Conservation (phyloP, 2,888 invertebrate genomes). For the Callyntrura sp. region DNA sequence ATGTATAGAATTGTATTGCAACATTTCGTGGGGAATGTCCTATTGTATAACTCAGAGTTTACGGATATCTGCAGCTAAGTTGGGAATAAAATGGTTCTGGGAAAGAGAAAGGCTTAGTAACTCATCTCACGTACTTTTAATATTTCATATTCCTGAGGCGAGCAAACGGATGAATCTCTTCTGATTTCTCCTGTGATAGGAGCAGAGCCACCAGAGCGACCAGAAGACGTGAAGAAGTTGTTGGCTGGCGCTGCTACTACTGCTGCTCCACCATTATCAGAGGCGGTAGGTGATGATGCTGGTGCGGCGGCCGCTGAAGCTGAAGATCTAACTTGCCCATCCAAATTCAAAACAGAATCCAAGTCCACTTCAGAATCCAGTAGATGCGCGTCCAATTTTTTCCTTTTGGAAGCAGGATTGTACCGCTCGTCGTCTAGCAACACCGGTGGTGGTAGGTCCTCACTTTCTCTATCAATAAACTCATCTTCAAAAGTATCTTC, state of each 20-base stretch:
- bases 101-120: constrained; percentile 50
- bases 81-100: background rate
- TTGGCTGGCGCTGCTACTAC: background rate
- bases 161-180: constrained; percentile 85
- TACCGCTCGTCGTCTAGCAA: constrained; percentile 61
- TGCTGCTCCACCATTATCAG: constrained; percentile 8
- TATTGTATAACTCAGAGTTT: background rate
- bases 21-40: constrained; percentile 4
- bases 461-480: constrained; percentile 65
- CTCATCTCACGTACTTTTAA: constrained; percentile 86
- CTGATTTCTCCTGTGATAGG: constrained; percentile 78
- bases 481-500: constrained; percentile 58
- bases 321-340: constrained; percentile 65
- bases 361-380: constrained; percentile 74
- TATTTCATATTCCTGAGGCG: constrained; percentile 90
- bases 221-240: constrained; percentile 59
- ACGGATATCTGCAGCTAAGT: no score
- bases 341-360: constrained; percentile 77
- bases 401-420: constrained; percentile 67
- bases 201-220: constrained; percentile 32
- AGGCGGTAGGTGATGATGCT: constrained; percentile 27
- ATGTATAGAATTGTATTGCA: background rate
- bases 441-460: constrained; percentile 19
- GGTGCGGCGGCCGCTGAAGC: constrained; percentile 53
- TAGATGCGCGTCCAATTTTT: constrained; percentile 72